Conservation (phyloP, 2,797 vertebrate species). For the Morelia viridis region DNA sequence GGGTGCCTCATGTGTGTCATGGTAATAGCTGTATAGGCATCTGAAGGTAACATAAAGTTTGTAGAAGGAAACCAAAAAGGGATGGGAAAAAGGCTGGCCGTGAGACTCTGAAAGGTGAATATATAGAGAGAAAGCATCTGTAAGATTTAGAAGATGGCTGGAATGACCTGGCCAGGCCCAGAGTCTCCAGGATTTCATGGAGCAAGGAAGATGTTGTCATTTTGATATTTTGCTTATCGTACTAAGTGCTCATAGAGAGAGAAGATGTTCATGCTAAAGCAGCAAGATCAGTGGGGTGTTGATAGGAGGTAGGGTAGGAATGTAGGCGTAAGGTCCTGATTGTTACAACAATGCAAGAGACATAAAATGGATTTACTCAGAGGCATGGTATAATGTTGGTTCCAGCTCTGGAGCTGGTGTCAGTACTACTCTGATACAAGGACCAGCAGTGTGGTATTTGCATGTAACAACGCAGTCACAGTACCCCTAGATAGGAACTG, state of each 20-base stretch:
- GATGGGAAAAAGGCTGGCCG: background rate
- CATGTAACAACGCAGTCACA: background rate
- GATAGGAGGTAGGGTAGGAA: too few species aligned
- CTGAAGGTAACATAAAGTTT: background rate
- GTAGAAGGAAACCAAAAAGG: background rate
- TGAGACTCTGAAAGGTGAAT: background rate
- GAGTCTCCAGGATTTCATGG: background rate
- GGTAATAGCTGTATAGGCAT: background rate
- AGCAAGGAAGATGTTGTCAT: background rate
- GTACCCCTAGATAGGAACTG: background rate
- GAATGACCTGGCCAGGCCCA: background rate
- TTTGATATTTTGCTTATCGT: background rate
- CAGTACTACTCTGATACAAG: background rate
- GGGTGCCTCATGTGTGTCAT: background rate
- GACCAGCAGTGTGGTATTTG: background rate
- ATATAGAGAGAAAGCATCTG: background rate
- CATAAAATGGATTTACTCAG: background rate
- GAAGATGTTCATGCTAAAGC: background rate
- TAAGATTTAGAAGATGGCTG: background rate
- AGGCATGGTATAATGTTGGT: background rate
- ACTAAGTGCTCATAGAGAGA: background rate
- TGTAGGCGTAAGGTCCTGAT: background rate
- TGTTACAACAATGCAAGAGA: background rate
- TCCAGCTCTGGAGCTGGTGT: background rate
- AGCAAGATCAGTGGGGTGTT: background rate